Base-by-base conservation (phyloP, 2,888 invertebrate species). In the Cheilosia scutellata region DNA sequence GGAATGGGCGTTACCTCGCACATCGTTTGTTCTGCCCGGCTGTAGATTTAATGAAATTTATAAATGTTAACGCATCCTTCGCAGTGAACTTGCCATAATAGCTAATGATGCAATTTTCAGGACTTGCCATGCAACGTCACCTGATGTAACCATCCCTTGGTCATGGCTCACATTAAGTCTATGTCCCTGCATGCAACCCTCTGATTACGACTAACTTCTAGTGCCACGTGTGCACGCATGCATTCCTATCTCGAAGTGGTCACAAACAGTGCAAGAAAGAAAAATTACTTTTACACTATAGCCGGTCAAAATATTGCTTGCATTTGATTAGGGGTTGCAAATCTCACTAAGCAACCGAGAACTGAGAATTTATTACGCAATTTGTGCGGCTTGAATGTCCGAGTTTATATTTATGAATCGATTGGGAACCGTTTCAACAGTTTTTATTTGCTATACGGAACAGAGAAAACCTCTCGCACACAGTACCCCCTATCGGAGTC, bases 401-500 rank as follows among this genome's bases (percentile, higher is more conserved):
- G 75, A 84, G 66, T 37, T 70, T 79, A 80, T 84, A 84, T 84
- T 80, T 84, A 80, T 80, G 80, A 76, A 80, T 80, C 84, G 79
- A 84, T 84, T 84, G 65, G 60, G 31, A 40, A 63, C 44, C 5
- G 6, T 66, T 20, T 51, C 13, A 20, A 37, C 13, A 29, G 27
- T 71, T 31, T 60, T 71, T 49, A 13, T 60, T 58, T 58, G 5
- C 20, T n/a, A 9, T 20, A 5, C 11, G 11, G 5, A 4, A 13
- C 13, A 25, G 4, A 1, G 29, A 9, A 2, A 13, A 13, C 9
- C 13, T 20, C 20, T 20, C 20, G 20, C 20, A 20, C 20, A 20
- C 20, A 37, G 27, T 44, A 63, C 63, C 63, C 68, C 58, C 68
- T 74, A 57, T 27, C n/a, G 70, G 75, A 29, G 79, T 4, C 47